Evolutionary conservation across 2,797 vertebrate genomes (phyloP), one percentile per base, ranked within the genome.

Genomic region (Salmo trutta): DNA sequence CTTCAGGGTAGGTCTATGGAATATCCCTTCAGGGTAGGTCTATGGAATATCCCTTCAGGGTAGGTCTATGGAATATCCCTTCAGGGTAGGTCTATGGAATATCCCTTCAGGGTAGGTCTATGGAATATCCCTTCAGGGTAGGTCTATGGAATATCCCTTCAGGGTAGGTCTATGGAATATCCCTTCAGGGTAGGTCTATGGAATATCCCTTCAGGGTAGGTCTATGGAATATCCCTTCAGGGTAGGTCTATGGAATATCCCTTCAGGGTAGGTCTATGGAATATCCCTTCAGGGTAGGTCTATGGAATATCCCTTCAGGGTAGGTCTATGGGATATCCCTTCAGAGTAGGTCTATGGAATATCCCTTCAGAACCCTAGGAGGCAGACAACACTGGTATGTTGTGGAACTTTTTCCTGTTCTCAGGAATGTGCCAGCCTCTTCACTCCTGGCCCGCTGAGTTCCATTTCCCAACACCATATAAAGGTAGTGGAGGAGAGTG

Each of bases 391-490:
- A 21, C n/a, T 21, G 10, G n/a, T 62, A 64, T 87, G 88, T 90
- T 91, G 84, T 93, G 80, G 41, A 47, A 47, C 83, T 92, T 85
- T 59, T 92, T 90, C 90, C 91, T 91, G 88, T 90, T 93, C 85
- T 81, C 84, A 93, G 94, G 95, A 95, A 95, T 95, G 93, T 74
- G 84, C 74, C 89, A 88, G 16, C 68, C 41, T 24, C 92, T 93
- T 95, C 93, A 93, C 87, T 87, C 88, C 79, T 88, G 85, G 93
- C 85, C 64, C 53, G 1, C 54, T 88, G 86, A 80, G 90, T 83
- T 70, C 77, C 88, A 90, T 88, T 87, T 92, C 90, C 91, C 88
- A 91, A 82, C 90, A 93, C 95, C 95, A 94, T 96, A 96, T 95
- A 95, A 95, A 93, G 95, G 95, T 93, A 93, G 88, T 90, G 83